Base-by-base conservation (phyloP, 1,140 invertebrate species). In the Musca vetustissima region DNA sequence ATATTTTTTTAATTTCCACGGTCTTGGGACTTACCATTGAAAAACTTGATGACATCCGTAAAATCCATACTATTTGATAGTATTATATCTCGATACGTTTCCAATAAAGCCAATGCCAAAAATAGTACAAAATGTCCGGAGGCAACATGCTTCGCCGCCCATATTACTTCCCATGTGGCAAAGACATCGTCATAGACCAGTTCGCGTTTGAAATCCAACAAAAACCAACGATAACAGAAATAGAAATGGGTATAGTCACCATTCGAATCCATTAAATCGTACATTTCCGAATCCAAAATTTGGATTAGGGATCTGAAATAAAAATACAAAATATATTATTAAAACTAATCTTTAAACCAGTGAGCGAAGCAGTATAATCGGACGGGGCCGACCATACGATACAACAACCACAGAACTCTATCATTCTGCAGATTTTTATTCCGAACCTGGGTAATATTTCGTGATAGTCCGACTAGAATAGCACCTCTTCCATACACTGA, bases 21-120 rank as follows among this genome's bases (percentile, higher is more conserved):
- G 4, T 50, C 2, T 50, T 50, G 19, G 49, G n/a, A 82, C 83
- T 85, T 83, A 95, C 94, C 94, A 84, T 97, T 98, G 79, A 97
- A 97, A 83, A 98, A 98, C 81, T 97, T 97, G 77, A 98, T 98
- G 73, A 97, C 95, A 83, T 98, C 95, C 1, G 95, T 97, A 83
- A 97, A 98, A 81, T 98, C 95, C 95, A 98, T 97, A 73, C 91
- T 89, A 83, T 98, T 97, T 64, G 93, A 92, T 43, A 97, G 85
- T 65, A 97, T 94, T 70, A 97, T 93, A 76, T 97, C 93, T 49
- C 94, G 82, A 82, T 97, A 97, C 66, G 92, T 93, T 83, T 96
- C 92, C 1, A 97, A 87, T 48, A 97, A 83, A 0, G 95, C 93
- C 21, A 98, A 86, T 0, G 94, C 95, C 67, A 97, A 88, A 84